Conservation (phyloP, 2,888 invertebrate genomes). For the Heliconius erato region DNA sequence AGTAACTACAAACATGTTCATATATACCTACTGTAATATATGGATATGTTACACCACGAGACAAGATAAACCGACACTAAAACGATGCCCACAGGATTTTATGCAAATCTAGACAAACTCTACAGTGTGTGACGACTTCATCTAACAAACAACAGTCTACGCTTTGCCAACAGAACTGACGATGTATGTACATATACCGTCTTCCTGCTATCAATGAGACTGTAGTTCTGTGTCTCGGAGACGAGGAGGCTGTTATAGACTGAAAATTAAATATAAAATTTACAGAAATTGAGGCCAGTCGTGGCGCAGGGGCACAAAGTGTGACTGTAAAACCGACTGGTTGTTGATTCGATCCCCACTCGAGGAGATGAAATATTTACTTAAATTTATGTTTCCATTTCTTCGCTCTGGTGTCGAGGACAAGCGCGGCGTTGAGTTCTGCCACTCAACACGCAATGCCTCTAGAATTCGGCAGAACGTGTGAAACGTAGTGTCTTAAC, state of each 20-base stretch:
- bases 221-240: neutral
- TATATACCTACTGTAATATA: neutral
- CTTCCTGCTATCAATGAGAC: neutral
- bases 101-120: slow-evolving; percentile 37
- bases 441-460: no score
- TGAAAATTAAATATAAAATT: neutral
- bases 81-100: slow-evolving; percentile 36
- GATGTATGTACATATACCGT: neutral
- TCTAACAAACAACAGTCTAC: slow-evolving; percentile 19
- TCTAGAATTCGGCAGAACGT: no score
- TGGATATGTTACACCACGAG: slow-evolving; percentile 22
- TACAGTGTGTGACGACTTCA: slow-evolving; percentile 25
- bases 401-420: no score
- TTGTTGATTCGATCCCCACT: no score
- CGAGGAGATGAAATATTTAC: no score
- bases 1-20: neutral
- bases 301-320: no score
- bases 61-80: slow-evolving; percentile 35
- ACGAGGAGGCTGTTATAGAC: neutral
- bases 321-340: no score
- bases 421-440: no score
- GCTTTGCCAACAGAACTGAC: slow-evolving; percentile 6
- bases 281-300: no score
- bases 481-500: no score
- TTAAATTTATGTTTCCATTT: no score